Percentiles rank a stretch among this genome's conserved stretches.
Conservation (phyloP, 2,888 invertebrate species). For the Cheilosia vulpina region DNA sequence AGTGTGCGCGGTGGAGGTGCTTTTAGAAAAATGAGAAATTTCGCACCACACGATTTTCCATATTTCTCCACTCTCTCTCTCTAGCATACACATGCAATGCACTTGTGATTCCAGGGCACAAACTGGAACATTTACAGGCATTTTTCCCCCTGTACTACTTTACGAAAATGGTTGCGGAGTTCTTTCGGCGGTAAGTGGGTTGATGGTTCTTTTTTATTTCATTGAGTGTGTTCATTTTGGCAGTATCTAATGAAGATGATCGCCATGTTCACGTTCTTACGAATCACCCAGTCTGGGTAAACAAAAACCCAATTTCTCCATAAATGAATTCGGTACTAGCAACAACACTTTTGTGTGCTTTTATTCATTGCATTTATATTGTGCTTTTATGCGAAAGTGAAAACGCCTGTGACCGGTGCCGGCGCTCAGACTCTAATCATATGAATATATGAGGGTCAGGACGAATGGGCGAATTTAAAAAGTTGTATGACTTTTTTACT, state of each 20-base stretch:
- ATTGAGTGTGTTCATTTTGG: background rate
- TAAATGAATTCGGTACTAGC: too few relatives aligned
- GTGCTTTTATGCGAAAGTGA: conserved; percentile 37
- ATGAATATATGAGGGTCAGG: background rate
- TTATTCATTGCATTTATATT: background rate
- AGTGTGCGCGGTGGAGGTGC: conserved; percentile 49
- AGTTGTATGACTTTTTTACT: conserved; percentile 46
- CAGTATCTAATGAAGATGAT: background rate
- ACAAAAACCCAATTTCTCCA: too few relatives aligned
- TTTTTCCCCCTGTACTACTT: conserved; percentile 29
- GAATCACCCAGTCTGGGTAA: too few relatives aligned
- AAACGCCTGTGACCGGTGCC: background rate
- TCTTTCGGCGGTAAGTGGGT: background rate
- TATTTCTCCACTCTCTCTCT: background rate
- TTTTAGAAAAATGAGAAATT: conserved; percentile 69
- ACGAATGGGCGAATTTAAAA: conserved; percentile 14
- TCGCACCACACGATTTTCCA: conserved; percentile 41
- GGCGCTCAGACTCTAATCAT: too few relatives aligned
- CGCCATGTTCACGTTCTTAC: too few relatives aligned
- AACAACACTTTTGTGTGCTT: too few relatives aligned
- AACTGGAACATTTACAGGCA: conserved; percentile 41
- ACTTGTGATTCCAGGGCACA: conserved; percentile 35
- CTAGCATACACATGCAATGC: background rate
- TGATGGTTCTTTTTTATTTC: conserved; percentile 3
- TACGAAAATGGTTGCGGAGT: conserved; percentile 59